Conservation (phyloP, 2,113 vertebrate genomes). For the Polypterus senegalus region DNA sequence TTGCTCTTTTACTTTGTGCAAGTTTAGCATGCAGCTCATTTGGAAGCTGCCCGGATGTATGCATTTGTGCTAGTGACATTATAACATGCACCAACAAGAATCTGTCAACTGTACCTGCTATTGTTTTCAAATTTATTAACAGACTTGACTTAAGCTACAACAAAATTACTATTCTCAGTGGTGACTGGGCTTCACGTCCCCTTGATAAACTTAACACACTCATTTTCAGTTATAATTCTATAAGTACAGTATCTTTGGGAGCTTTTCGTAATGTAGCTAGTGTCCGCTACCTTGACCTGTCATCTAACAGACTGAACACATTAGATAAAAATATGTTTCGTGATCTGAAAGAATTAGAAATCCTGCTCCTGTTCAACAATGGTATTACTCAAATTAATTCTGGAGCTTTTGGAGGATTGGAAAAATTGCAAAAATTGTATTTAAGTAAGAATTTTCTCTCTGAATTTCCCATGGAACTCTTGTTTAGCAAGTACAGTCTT, state of each 20-base stretch:
- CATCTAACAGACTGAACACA: conserved; percentile 54
- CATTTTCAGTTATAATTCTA: conserved; percentile 54
- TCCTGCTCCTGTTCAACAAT: conserved; percentile 67
- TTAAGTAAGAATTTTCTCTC: conserved; percentile 56
- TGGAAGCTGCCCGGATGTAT: conserved; percentile 52
- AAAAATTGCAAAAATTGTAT: conserved; percentile 56
- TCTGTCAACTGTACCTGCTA: conserved; percentile 50
- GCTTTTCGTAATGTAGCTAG: conserved; percentile 47
- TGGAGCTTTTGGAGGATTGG: conserved; percentile 48
- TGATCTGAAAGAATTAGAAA: conserved; percentile 49
- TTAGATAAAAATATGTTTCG: conserved; percentile 50
- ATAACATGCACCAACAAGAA: conserved; percentile 62
- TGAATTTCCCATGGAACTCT: conserved; percentile 51
- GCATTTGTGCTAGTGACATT: conserved; percentile 70
- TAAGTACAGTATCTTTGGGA: conserved; percentile 43
- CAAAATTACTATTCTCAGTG: conserved; percentile 40
- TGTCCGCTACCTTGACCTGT: conserved; percentile 63
- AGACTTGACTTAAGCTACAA: conserved; percentile 72
- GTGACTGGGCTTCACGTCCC: conserved; percentile 47
- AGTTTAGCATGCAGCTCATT: conserved; percentile 28
- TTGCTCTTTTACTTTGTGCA: conserved; percentile 35
- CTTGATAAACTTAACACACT: conserved; percentile 51
- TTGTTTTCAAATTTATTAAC: conserved; percentile 49
- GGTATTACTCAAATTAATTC: conserved; percentile 45
- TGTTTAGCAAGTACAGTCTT: conserved; percentile 43